These are phyloP conservation scores for Parambassis ranga DNA, from an alignment of 2,797 vertebrate genomes.

Conservation along the genomic window DNA sequence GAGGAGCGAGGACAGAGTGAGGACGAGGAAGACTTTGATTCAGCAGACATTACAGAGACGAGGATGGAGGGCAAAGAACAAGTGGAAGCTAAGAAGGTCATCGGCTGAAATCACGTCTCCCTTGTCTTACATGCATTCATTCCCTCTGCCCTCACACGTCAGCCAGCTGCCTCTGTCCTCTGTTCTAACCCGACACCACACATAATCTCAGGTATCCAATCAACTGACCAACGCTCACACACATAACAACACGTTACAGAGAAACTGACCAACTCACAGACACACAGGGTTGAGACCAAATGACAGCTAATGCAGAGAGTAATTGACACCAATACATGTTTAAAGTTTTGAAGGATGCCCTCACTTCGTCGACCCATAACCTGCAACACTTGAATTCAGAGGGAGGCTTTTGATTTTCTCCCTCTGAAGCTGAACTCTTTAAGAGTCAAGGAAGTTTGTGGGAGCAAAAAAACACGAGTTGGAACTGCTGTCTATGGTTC, in stretches of 20 bases:
- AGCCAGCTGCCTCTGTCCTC: slow-evolving; percentile 69
- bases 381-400: slow-evolving; percentile 77
- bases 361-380: slow-evolving; percentile 41
- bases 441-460: slow-evolving; percentile 40
- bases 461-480: slow-evolving; percentile 40
- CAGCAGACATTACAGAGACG: slow-evolving; percentile 77
- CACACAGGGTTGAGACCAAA: slow-evolving; percentile 30
- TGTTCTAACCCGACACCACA: slow-evolving; percentile 66
- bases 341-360: neutral
- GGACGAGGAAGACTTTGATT: slow-evolving; percentile 87
- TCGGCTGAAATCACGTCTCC: slow-evolving; percentile 51
- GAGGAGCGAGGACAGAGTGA: slow-evolving; percentile 84
- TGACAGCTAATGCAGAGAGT: neutral
- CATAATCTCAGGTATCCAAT: slow-evolving; percentile 89
- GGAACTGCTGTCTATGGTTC: slow-evolving; percentile 33
- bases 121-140: neutral
- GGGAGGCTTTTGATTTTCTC: slow-evolving; percentile 30
- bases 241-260: slow-evolving; percentile 18
- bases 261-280: slow-evolving; percentile 20
- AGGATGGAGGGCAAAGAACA: slow-evolving; percentile 73
- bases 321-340: neutral
- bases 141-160: slow-evolving; percentile 48
- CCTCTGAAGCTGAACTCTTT: slow-evolving; percentile 56
- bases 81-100: slow-evolving; percentile 59
- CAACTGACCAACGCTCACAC: slow-evolving; percentile 52